A percentile compares a stretch with the other conserved stretches of the same genome.
Evolutionary conservation across 2,797 vertebrate species (phyloP).

Genomic region (Antrozous pallidus): DNA sequence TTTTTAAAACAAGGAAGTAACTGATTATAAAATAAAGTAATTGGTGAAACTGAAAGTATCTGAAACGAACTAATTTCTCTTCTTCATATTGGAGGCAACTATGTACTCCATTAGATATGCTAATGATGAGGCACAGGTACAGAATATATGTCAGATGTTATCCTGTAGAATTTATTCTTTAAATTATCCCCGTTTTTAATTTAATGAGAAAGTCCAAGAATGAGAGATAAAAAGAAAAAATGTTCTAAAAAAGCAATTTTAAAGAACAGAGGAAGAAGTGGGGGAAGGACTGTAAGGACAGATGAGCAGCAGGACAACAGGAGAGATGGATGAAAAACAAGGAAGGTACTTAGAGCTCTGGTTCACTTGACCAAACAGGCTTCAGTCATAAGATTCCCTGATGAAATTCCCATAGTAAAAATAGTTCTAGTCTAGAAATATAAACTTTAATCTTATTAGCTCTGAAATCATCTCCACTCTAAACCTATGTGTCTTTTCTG

Average conservation of each 20-base stretch:
- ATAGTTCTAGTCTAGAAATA: constrained; percentile 34
- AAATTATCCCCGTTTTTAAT: background rate
- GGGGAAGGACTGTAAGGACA: background rate
- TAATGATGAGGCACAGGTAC: constrained; percentile 7
- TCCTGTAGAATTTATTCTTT: background rate
- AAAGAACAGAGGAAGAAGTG: constrained; percentile 26
- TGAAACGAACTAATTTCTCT: background rate
- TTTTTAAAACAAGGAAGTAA: constrained; percentile 54
- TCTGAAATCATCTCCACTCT: constrained; percentile 68
- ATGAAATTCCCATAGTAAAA: constrained; percentile 40
- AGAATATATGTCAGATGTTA: constrained; percentile 7
- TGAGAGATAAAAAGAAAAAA: background rate
- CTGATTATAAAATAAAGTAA: constrained; percentile 30
- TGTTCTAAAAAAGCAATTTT: background rate
- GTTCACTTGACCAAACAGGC: constrained; percentile 50
- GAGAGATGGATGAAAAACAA: background rate
- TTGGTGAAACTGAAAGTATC: constrained; percentile 35
- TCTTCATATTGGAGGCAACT: background rate
- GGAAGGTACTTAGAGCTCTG: background rate
- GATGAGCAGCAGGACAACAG: background rate
- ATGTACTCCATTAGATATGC: background rate
- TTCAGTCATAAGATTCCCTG: constrained; percentile 35
- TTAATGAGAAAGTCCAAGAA: constrained; percentile 5
- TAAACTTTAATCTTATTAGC: constrained; percentile 74
- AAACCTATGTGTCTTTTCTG: constrained; percentile 37